Conservation (phyloP, 2,113 vertebrate genomes). For the Spermophilus dauricus region DNA sequence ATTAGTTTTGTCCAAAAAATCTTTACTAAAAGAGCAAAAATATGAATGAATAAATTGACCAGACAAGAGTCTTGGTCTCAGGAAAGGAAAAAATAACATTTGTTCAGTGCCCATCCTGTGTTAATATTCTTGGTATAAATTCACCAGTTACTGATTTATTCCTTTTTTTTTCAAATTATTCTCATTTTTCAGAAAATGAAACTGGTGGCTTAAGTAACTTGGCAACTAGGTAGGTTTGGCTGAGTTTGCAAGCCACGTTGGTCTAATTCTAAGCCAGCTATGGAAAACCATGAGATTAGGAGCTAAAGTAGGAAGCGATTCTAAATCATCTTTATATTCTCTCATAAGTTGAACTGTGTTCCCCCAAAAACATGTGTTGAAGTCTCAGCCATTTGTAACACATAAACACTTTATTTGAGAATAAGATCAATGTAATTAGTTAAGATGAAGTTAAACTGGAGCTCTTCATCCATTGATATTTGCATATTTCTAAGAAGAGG, state of each 20-base stretch:
- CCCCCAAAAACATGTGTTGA: background rate
- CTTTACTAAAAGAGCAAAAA: background rate
- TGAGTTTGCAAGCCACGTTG: conserved; percentile 26
- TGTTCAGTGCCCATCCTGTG: background rate
- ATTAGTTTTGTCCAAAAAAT: conserved; percentile 7
- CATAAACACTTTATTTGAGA: background rate
- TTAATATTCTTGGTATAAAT: background rate
- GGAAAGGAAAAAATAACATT: background rate
- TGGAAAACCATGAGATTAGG: background rate
- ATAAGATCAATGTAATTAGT: background rate
- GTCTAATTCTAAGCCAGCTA: background rate
- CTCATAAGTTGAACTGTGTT: background rate
- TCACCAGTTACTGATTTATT: background rate
- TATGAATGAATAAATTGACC: background rate
- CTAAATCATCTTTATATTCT: background rate
- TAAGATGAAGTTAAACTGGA: background rate
- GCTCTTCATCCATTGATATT: background rate
- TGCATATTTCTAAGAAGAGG: background rate
- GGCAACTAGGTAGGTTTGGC: background rate
- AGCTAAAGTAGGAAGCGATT: background rate
- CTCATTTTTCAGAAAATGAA: conserved; percentile 32
- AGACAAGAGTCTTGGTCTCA: background rate
- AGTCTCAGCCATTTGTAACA: background rate
- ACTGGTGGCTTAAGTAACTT: background rate
- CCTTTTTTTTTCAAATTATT: conserved; percentile 38